These are phyloP conservation scores for western clawed frog (Xenopus tropicalis) DNA, from an alignment of 2,113 vertebrate species.

Conservation along the genomic window UCB_Xtro_10.0 CM004447.2:30706501-30707000, in stretches of 20 bases:
- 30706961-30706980: slow-evolving; percentile 5
- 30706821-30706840: slow-evolving; percentile 43
- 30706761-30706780: slow-evolving; percentile 32
- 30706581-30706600: no score
- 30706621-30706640: neutral
- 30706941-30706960: slow-evolving; percentile 41
- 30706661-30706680: slow-evolving; percentile 24
- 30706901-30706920: slow-evolving; percentile 41
- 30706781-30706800: slow-evolving; percentile 35
- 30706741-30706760: slow-evolving; percentile 40
- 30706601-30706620: neutral
- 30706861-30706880: slow-evolving; percentile 35
- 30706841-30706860: slow-evolving; percentile 6
- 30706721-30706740: slow-evolving; percentile 34
- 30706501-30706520: no score
- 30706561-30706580: no score
- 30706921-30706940: slow-evolving; percentile 46
- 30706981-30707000: slow-evolving; percentile 27
- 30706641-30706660: neutral
- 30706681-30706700: slow-evolving; percentile 10
- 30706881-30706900: slow-evolving; percentile 39
- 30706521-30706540: no score
- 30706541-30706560: no score
- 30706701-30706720: slow-evolving; percentile 15
- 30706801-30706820: slow-evolving; percentile 27